A percentile compares a stretch with the other conserved stretches of the same genome.
Conservation (phyloP, 2,113 vertebrate species). For the Alosa alosa region DNA sequence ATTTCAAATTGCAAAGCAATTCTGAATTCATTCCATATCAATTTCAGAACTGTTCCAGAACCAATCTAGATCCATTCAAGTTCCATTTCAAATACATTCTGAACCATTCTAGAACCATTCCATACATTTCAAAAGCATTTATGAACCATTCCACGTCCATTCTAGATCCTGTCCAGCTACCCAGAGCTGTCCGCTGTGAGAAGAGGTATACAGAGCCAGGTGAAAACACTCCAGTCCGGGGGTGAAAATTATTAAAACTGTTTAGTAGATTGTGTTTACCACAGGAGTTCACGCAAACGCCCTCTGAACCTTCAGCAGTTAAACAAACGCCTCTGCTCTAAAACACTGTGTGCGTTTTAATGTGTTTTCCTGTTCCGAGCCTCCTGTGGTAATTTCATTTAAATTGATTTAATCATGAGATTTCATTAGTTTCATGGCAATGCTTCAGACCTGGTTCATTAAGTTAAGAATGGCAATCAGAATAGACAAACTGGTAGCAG, state of each 20-base stretch:
- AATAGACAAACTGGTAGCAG: neutral
- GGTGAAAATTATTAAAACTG: neutral
- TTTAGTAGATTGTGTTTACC: neutral
- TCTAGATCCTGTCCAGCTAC: neutral
- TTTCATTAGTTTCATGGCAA: neutral
- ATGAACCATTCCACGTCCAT: neutral
- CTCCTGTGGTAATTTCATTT: neutral
- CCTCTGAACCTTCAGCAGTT: neutral
- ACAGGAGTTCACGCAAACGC: neutral
- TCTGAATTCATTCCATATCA: too few relatives aligned
- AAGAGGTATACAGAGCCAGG: neutral
- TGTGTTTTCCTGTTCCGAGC: neutral
- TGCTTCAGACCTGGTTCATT: neutral
- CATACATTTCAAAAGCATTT: neutral
- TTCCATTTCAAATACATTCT: neutral
- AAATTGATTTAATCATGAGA: conserved; percentile 9
- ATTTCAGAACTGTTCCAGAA: neutral
- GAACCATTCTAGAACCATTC: neutral
- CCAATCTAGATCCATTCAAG: neutral
- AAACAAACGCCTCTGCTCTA: neutral
- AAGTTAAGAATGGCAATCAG: neutral
- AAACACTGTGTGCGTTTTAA: neutral
- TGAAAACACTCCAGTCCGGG: neutral
- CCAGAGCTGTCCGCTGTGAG: too few relatives aligned
- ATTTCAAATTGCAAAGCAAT: too few relatives aligned